Base-by-base conservation (phyloP, 35 echinoderm and acorn worm species). In the Lytechinus variegatus region DNA sequence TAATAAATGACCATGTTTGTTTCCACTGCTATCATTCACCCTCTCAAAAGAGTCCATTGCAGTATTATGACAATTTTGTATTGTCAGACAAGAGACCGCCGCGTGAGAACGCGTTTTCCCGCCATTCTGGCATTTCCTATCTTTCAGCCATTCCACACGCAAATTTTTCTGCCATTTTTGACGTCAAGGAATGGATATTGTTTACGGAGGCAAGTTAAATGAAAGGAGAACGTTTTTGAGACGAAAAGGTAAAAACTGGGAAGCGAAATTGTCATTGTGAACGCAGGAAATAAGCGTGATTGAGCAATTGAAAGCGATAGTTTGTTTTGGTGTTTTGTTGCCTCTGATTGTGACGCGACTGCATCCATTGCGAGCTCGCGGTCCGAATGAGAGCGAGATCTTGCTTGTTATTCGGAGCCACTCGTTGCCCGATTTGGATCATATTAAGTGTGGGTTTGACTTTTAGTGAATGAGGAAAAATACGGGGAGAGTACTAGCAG, bases 241-340 rank as follows among this genome's bases (percentile, higher is more conserved):
- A 24, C 16, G 66, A 79, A 79, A 71, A n/a, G 19, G 66, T 19
- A 79, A 79, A 16, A 16, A 79, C 33, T 44, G 33, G 66, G n/a
- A 24, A 79, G 66, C 16, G 14, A 24, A 79, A 4, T 79, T 79
- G 66, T 79, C 66, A 79, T 24, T 79, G 66, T 19, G 16, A 79
- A 7, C 61, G 61, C 21, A n/a, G 66, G 66, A 79, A 79, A n/a
- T 79, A 79, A 79, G 66, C 12, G 24, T 21, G 66, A 79, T 79
- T 79, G 66, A 79, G 21, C 19, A 24, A 79, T 79, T 16, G 21
- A 79, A 79, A 79, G 66, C 66, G 66, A 79, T 79, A 79, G 66
- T 24, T 79, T 79, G 66, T 79, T 79, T 79, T 79, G 66, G 66
- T 79, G n/a, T 79, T 79, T 79, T 79, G 66, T 79, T n/a, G 66